Base-by-base conservation (phyloP, 1,140 invertebrate species). In the Pogonomyrmex barbatus region DNA sequence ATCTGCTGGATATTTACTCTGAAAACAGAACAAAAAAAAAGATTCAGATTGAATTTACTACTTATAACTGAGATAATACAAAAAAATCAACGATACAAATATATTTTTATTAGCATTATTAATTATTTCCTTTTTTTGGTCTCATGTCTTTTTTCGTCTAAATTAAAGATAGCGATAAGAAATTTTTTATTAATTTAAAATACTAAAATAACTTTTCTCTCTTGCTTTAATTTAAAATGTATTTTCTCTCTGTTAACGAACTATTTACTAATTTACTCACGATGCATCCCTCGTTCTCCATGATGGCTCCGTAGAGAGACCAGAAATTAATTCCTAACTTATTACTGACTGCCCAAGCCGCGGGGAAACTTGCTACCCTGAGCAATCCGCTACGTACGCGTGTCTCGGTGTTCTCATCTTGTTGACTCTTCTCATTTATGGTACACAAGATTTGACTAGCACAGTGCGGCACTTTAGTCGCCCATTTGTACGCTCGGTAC, bases 361-460 rank as follows among this genome's bases (percentile, higher is more conserved):
- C 96, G 14, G 96, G 96, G 90, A 97, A 96, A 93, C 97, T 98
- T 83, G 97, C 96, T 4, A 97, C 91, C 94, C 97, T 97, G 1
- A 97, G 97, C 24, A 98, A 93, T 60, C 96, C 95, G 94, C 95
- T 94, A 96, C 97, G 87, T 97, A 96, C 45, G 96, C 96, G 52
- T 95, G 96, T 68, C 95, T 93, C 85, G 85, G 89, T 90, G 50
- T n/a, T 39, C 14, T 33, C 62, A 9, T 90, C 79, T 24, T 92
- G 84, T 5, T 93, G 91, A 36, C 86, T 91, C 54, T 96, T 96
- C 88, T 96, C 95, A 90, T 98, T 98, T 12, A 98, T 96, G 10
- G 97, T 94, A 92, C 97, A 98, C 85, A 98, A 95, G 30, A 98
- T 96, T 91, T 98, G 97, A 82, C 96, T 96, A 87, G 97, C 97